Evolutionary conservation across 1,140 invertebrate species (phyloP).

Genomic region (Coelopa frigida): DNA sequence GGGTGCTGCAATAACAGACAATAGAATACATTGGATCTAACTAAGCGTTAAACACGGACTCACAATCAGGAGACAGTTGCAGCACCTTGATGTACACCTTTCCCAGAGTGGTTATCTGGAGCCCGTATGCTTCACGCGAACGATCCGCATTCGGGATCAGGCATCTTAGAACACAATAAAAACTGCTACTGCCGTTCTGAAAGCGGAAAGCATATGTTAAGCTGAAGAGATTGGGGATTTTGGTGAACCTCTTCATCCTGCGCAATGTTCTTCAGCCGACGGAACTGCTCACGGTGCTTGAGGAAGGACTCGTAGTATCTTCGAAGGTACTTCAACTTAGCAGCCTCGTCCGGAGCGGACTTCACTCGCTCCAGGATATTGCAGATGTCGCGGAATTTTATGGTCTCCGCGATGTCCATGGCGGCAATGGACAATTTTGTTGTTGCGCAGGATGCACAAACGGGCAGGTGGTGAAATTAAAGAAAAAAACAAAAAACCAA

Average conservation of each 20-base stretch:
- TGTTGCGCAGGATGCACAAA: too few relatives aligned
- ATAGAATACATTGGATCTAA: too few relatives aligned
- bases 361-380: conserved; percentile 29
- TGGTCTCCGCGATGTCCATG: conserved; percentile 29
- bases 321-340: conserved; percentile 26
- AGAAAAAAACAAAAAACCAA: too few relatives aligned
- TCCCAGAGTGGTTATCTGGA: conserved; percentile 60
- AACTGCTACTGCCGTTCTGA: conserved; percentile 46
- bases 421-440: too few relatives aligned
- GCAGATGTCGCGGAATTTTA: conserved; percentile 35
- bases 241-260: too few relatives aligned
- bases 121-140: conserved; percentile 55
- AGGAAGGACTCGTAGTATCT: conserved; percentile 35
- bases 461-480: too few relatives aligned
- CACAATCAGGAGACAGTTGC: conserved; percentile 53
- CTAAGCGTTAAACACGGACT: conserved; percentile 8
- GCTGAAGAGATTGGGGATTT: neutral
- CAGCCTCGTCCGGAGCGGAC: conserved; percentile 15
- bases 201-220: too few relatives aligned
- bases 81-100: conserved; percentile 62
- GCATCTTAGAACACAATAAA: conserved; percentile 65
- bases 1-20: too few relatives aligned
- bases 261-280: conserved; percentile 15
- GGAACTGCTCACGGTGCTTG: conserved; percentile 27
- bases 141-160: conserved; percentile 63